These are phyloP conservation scores for Orthonychiurus folsomi DNA, from an alignment of 2,888 invertebrate genomes.

Conservation along the genomic window DNA sequence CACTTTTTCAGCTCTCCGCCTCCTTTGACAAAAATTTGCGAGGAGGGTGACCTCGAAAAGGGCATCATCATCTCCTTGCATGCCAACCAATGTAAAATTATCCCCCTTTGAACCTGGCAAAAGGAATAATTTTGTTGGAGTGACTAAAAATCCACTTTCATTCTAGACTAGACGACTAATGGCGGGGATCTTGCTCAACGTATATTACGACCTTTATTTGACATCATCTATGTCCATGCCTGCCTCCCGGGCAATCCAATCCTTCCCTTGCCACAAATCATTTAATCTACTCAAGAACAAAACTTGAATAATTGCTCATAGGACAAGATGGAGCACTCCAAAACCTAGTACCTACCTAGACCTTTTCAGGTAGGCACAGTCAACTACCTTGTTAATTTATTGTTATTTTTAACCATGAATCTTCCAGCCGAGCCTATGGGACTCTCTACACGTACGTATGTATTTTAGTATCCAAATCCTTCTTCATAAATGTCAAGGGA, in stretches of 20 bases:
- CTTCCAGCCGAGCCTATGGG: background rate
- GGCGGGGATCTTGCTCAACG: too few species aligned
- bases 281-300: background rate
- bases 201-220: background rate
- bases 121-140: too few species aligned
- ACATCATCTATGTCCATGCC: too few species aligned
- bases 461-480: background rate
- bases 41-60: background rate
- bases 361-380: background rate
- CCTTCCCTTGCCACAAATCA: background rate
- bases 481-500: background rate
- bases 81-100: too few species aligned
- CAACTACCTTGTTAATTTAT: background rate
- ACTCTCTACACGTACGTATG: too few species aligned
- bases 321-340: background rate
- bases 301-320: background rate
- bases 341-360: background rate
- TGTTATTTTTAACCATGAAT: background rate
- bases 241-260: background rate
- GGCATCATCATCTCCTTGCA: background rate
- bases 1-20: background rate
- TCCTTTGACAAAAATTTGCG: background rate
- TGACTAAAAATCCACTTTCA: too few species aligned
- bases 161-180: too few species aligned
- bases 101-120: too few species aligned